Base-by-base conservation (phyloP, 2,888 invertebrate species). In the Phlogophora meticulosa region DNA sequence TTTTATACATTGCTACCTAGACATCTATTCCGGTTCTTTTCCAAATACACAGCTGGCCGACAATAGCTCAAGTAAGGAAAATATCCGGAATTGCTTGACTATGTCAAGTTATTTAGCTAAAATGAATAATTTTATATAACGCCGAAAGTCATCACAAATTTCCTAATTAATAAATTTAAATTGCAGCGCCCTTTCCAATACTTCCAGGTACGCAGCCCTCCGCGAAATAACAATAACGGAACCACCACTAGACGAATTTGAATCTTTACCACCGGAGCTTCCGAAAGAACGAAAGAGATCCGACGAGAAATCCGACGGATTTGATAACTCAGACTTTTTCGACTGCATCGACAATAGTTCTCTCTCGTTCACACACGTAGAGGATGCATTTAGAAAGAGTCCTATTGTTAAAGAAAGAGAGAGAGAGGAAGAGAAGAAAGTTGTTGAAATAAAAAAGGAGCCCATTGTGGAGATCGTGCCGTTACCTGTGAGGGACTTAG, bases 211-310 rank as follows among this genome's bases (percentile, higher is more conserved):
- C 87, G 98, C 98, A 0, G 98, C 98, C 0, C 90, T 98, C 56
- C 95, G 98, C 0, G 98, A 98, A 86, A 97, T 97, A 13, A 97
- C 97, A 42, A 94, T 96, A 62, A 97, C 96, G 0, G 97, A 97
- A 85, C 95, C 93, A 72, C 94, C 93, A 52, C 94, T 88, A 81
- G 96, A 96, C 10, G 96, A 96, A 65, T 93, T 93, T 64, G 95
- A 95, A 75, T 95, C 94, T 0, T 74, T 95, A 36, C 95, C 96
- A 0, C 92, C 95, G 0, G 95, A 95, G 82, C 78, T 87, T n/a
- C 92, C 95, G 0, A 96, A 95, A 80, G 95, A 96, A 69, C 85
- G 94, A 9, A 96, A 96, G 80, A 94, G 91, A 83, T 96, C 95
- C 1, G 94, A 96, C 62, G 96, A 96, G 69, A 96, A 95, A 85